Percentiles rank a stretch among this genome's conserved stretches.
Conservation (phyloP, 2,797 vertebrate species). For the Pantherophis vulpinus region DNA sequence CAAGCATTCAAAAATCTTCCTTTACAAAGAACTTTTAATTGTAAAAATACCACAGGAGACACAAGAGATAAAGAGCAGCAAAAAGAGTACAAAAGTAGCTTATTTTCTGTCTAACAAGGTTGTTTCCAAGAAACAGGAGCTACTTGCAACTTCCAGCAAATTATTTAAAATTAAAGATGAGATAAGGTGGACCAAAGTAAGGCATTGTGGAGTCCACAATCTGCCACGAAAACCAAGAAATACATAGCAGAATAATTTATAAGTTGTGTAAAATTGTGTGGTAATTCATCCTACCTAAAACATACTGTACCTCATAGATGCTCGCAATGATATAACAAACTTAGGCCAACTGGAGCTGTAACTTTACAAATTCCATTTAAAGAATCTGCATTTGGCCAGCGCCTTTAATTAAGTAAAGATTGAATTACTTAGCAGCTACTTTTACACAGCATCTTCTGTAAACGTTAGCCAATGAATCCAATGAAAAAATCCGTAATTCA, state of each 20-base stretch:
- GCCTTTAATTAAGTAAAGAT: background rate
- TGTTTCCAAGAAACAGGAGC: background rate
- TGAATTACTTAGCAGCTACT: background rate
- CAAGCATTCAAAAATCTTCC: constrained; percentile 33
- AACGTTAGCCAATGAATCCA: background rate
- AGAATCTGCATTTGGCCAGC: background rate
- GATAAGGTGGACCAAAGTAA: background rate
- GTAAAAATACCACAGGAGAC: background rate
- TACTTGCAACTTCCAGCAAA: background rate
- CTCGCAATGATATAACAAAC: background rate
- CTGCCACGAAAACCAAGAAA: background rate
- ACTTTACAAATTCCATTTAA: background rate
- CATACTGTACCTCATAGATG: background rate
- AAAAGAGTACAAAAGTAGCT: background rate
- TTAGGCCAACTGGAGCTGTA: background rate
- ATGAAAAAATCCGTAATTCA: background rate
- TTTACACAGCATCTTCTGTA: background rate
- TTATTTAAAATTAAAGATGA: background rate
- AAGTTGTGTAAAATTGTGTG: background rate
- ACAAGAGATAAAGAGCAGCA: background rate
- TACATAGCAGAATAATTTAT: background rate
- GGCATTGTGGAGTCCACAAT: background rate
- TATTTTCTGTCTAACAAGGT: background rate
- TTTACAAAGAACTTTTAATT: constrained; percentile 52
- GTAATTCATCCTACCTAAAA: background rate